Base-by-base conservation (phyloP, 2,113 vertebrate species). In the Strigops habroptila region DNA sequence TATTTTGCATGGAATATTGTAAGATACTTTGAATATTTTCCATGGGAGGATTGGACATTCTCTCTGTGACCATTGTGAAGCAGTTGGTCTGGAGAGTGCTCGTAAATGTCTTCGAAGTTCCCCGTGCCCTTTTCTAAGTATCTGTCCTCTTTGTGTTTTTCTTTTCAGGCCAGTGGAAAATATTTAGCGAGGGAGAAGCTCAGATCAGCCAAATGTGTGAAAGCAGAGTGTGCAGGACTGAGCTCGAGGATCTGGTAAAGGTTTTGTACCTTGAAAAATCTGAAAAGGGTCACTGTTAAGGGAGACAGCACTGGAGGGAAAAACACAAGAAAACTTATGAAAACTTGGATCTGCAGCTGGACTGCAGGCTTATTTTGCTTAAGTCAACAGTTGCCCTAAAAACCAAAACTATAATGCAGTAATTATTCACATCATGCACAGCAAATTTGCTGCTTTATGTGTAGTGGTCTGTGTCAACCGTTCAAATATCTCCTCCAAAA, bases 201-300 rank as follows among this genome's bases (percentile, higher is more conserved):
- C 98, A 98, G 86, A 97, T 98, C 97, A 98, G 98, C 96, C 98
- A 98, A 95, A 98, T 98, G 98, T 98, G 98, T 95, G 97, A 97
- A 95, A 97, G 92, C 90, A 97, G 96, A 94, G 95, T 98, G 63
- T 98, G 98, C 96, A 97, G 98, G 97, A 98, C 98, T 69, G 98
- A 98, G 69, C 98, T 98, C 37, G 98, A 98, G 96, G 98, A 98
- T 97, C 97, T 98, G 97, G 97, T 98, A 51, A 98, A 98, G 85
- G 97, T 98, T 97, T 97, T 98, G 96, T 98, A 98, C 92, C 97
- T 98, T 83, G 98, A 98, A 80, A 98, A 97, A 83, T 96, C 98
- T 96, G 98, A 98, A 97, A 98, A 98, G 96, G 96, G 96, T 84
- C 98, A 98, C 94, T 98, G 98, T 98, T 98, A 98, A 97, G 80